Evolutionary conservation across 2,888 invertebrate species (phyloP), one percentile per base, ranked within the genome.

Genomic region (Leptopilina drosophilae): DNA sequence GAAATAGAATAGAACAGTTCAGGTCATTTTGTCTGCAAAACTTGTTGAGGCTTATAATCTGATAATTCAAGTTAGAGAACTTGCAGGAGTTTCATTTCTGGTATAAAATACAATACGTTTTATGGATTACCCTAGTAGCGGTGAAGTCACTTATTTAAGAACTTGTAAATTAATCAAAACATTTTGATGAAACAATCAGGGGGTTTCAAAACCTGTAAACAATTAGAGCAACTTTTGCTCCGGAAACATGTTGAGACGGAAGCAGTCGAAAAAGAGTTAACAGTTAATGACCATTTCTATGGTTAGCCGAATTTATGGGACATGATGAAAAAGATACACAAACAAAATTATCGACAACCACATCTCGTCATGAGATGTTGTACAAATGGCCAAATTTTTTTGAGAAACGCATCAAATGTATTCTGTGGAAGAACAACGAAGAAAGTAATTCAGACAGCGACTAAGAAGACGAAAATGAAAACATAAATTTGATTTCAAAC

Each of bases 241-340:
- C 7, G 82, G 15, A 80, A 82, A 64, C 82, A 82, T 20, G 33
- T 81, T 6, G 82, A 80, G 11, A 82, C 80, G 0, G 12, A 66
- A 26, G 66, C 67, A 15, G 42, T 77, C 2, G n/a, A 42, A 2
- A 4, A 79, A 11, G 46, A 80, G 6, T 66, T 79, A 12, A 15
- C 62, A 14, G 77, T 79, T 9, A 26, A 78, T n/a, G 49, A 46
- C n/a, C 12, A 64, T 67, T 5, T 15, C 69, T 15, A 78, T 67
- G 56, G 56, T n/a, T 82, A 2, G 78, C 76, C 0, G 65, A 78
- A 5, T 81, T 76, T 59, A 49, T 80, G 26, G 81, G 80, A 11
- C 82, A 80, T 26, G 78, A 79, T 42, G 33, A n/a, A 53, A 4
- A 26, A 65, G 12, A 80, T 82, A 0, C 80, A 81, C 53, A 78